Evolutionary conservation across 2,113 vertebrate genomes (phyloP).

Genomic region (Oceanites oceanicus): DNA sequence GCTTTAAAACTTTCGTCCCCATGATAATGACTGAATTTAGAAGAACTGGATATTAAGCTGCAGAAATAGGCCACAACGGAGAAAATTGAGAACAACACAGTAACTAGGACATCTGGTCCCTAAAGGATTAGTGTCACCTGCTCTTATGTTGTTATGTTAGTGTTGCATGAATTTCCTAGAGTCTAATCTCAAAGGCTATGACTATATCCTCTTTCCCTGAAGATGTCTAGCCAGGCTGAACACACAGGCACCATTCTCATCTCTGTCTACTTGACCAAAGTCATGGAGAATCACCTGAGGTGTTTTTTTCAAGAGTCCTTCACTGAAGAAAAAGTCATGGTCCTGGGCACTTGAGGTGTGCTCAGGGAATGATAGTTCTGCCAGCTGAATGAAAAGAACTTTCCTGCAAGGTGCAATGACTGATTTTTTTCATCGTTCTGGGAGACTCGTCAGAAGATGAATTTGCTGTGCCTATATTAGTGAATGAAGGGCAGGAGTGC

Average conservation of each 20-base stretch:
- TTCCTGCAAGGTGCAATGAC: background rate
- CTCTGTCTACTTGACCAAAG: background rate
- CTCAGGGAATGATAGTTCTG: background rate
- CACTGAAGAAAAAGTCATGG: background rate
- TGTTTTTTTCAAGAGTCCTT: background rate
- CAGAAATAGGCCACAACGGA: conserved; percentile 1
- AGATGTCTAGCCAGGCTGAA: background rate
- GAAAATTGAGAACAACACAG: background rate
- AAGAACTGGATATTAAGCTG: background rate
- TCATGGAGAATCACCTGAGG: background rate
- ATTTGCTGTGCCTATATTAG: background rate
- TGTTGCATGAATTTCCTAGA: background rate
- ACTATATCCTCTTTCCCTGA: background rate
- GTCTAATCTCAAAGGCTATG: background rate
- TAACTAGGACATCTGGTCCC: background rate
- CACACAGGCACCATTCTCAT: background rate
- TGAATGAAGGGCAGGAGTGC: background rate
- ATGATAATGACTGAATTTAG: background rate
- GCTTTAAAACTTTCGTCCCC: background rate
- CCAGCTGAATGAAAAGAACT: background rate
- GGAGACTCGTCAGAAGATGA: background rate
- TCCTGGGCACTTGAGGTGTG: background rate
- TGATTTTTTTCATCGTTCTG: background rate
- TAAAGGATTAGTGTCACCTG: background rate
- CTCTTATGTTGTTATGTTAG: background rate